A percentile compares a stretch with the other conserved stretches of the same genome.
phyloP scores from a whole-genome alignment of 2,888 invertebrate species.

The Sphaerolaimus hirsutus region DNA sequence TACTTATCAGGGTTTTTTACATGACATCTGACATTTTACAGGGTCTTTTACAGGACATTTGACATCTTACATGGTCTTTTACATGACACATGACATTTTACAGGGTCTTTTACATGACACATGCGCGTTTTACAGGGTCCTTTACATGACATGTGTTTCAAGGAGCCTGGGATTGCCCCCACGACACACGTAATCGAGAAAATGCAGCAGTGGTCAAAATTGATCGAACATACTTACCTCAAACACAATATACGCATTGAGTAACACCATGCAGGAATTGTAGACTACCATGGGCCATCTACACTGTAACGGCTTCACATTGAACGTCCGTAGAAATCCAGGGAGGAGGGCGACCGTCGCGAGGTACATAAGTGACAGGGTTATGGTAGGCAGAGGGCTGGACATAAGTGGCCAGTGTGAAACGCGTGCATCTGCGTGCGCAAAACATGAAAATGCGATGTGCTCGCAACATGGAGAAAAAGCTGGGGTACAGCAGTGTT shows the following conservation, averaged over 20 bases:
- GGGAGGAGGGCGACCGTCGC: slow-evolving; percentile 42
- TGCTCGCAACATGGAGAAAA: background rate
- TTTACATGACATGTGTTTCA: too few species aligned
- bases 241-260: slow-evolving; percentile 58
- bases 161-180: too few species aligned
- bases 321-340: slow-evolving; percentile 56
- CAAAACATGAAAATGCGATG: background rate
- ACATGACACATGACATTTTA: too few species aligned
- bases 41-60: too few species aligned
- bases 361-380: slow-evolving; percentile 47
- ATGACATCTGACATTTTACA: too few species aligned
- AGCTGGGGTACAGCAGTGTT: too few species aligned
- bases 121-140: too few species aligned
- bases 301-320: slow-evolving; percentile 47
- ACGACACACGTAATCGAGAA: too few species aligned
- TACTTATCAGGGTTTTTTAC: too few species aligned
- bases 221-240: slow-evolving; percentile 34
- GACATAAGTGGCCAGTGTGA: slow-evolving; percentile 41
- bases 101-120: too few species aligned
- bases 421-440: slow-evolving; percentile 7
- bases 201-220: too few species aligned
- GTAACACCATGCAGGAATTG: slow-evolving; percentile 53
- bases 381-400: slow-evolving; percentile 47
- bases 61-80: too few species aligned
- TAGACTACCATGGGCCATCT: slow-evolving; percentile 54